A percentile compares a stretch with the other conserved stretches of the same genome.
phyloP scores from a whole-genome alignment of 2,113 vertebrate genomes.

The Trematomus loennbergii region DNA sequence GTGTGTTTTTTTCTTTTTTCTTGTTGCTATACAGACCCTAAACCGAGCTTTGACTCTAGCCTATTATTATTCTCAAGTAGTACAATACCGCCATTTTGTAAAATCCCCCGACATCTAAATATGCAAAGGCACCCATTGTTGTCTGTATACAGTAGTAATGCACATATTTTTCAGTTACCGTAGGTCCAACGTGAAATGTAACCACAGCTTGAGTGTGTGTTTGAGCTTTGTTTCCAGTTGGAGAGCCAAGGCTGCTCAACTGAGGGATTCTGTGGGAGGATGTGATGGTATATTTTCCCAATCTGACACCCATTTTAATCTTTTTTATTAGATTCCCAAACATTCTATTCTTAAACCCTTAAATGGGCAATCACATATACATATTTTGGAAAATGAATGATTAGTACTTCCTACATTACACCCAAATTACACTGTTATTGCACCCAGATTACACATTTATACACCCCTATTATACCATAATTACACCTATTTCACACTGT shows the following conservation, averaged over 20 bases:
- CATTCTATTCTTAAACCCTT: too few species aligned
- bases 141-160: neutral
- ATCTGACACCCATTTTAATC: neutral
- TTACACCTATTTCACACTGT: too few species aligned
- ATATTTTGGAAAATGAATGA: too few species aligned
- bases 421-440: too few species aligned
- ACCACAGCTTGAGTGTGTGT: neutral
- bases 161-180: neutral
- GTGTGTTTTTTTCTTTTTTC: too few species aligned
- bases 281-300: neutral
- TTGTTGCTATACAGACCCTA: conserved; percentile 40
- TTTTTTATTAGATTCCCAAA: too few species aligned
- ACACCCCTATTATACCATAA: too few species aligned
- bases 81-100: neutral
- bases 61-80: neutral
- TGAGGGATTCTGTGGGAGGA: neutral
- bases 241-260: neutral
- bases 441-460: too few species aligned
- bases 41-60: conserved; percentile 26
- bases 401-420: too few species aligned
- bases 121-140: neutral
- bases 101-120: neutral
- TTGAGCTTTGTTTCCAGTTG: neutral
- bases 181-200: neutral
- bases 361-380: too few species aligned